Base-by-base conservation (phyloP, 2,797 vertebrate genomes). In the Bradypus variegatus region DNA sequence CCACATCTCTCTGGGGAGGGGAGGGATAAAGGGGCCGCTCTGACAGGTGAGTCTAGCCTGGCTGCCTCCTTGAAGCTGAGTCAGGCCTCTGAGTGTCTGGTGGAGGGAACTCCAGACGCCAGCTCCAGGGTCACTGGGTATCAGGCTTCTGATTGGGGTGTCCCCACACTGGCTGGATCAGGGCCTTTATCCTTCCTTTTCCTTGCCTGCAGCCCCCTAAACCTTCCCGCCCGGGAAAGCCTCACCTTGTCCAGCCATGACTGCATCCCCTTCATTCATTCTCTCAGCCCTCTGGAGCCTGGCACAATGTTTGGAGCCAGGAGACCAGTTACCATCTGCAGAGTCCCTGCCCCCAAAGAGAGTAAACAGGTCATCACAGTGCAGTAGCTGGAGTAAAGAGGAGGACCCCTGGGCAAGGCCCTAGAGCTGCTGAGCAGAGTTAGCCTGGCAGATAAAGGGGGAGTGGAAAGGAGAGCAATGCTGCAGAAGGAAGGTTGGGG, bases 361-460 rank as follows among this genome's bases (percentile, higher is more conserved):
- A 62, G 77, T 1, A 2, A 12, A 2, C 3, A 2, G 36, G 12
- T 19, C 1, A 19, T 13, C 53, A 1, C 3, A 0, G 8, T 19
- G 4, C 25, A 41, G 38, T 14, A 10, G 33, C 64, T 3, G 5
- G 53, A 77, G 45, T 23, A 50, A 50, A 64, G 88, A 60, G 18
- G 14, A 60, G n/a, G 15, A 10, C 50, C 31, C 41, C 1, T 3
- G 18, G 45, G 38, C 25, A 27, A 84, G 50, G 31, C 12, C 60
- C 12, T 53, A 6, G 72, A 25, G 67, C 90, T 27, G n/a, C 45
- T 0, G n/a, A 77, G 29, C 15, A 18, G n/a, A 4, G 45, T 64
- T 31, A 12, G 29, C 41, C 53, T 38, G 36, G 70, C 25, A 48
- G 19, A 36, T 36, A 55, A 15, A 31, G 18, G 55, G 55, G 18